phyloP scores from a whole-genome alignment of 1,140 invertebrate species.

The Drosophila setifemur region DNA sequence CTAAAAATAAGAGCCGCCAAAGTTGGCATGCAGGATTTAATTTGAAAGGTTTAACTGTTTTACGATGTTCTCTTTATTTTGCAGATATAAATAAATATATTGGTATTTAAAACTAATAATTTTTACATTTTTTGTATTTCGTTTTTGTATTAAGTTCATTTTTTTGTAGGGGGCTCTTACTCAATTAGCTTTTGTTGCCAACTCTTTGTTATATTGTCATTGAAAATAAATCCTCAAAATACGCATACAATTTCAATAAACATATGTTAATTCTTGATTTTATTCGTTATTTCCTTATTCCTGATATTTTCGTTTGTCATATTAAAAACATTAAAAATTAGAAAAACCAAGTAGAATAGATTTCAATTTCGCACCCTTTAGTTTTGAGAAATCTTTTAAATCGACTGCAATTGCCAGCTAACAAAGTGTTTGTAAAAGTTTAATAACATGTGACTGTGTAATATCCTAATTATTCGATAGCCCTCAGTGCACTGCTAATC shows the following conservation, averaged over 20 bases:
- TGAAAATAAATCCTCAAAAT: constrained; percentile 50
- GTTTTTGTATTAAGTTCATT: constrained; percentile 24
- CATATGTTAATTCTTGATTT: constrained; percentile 41
- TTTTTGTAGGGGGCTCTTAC: constrained; percentile 23
- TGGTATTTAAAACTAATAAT: constrained; percentile 74
- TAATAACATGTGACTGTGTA: constrained; percentile 52
- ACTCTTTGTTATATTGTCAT: constrained; percentile 33
- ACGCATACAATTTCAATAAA: constrained; percentile 33
- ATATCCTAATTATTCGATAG: constrained; percentile 21
- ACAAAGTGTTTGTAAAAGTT: constrained; percentile 21
- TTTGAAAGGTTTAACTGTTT: constrained; percentile 34
- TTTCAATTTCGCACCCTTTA: constrained; percentile 2
- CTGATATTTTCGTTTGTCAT: constrained; percentile 42
- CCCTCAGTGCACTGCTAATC: constrained; percentile 33
- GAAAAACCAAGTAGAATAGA: neutral
- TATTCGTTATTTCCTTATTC: constrained; percentile 16
- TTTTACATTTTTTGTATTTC: constrained; percentile 54
- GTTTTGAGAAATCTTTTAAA: constrained; percentile 19
- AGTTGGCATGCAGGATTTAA: too few relatives aligned
- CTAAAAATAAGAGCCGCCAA: too few relatives aligned
- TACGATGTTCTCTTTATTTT: constrained; percentile 79
- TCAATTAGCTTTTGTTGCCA: constrained; percentile 33
- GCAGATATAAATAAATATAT: constrained; percentile 77
- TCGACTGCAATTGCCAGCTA: constrained; percentile 26
- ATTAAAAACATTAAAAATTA: constrained; percentile 10